phyloP scores from a whole-genome alignment of 2,113 vertebrate species.

The Amazona guildingii region DNA sequence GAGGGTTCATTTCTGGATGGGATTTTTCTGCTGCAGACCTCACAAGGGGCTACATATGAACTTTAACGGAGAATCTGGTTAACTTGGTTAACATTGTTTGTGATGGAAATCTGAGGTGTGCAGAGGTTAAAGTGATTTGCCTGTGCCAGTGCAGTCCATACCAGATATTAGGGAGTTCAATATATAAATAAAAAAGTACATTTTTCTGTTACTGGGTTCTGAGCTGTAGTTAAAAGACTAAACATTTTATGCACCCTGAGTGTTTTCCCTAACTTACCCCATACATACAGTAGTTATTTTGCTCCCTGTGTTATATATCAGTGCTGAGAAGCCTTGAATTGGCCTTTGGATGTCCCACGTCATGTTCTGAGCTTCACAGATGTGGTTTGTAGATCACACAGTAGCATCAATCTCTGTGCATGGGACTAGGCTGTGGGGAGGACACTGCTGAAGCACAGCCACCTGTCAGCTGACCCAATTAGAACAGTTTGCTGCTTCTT shows the following conservation, averaged over 20 bases:
- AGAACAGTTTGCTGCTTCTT: slow-evolving; percentile 26
- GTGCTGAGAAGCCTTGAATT: not conserved
- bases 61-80: not conserved
- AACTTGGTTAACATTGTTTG: not conserved
- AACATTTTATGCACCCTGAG: not conserved
- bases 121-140: not conserved
- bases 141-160: not conserved
- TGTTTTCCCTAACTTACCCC: not conserved
- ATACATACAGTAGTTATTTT: not conserved
- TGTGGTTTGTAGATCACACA: not conserved
- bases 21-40: not conserved
- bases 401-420: not conserved
- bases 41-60: not conserved
- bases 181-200: not conserved
- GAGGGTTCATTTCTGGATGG: not conserved
- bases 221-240: not conserved
- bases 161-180: not conserved
- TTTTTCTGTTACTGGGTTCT: not conserved
- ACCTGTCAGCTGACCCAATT: slow-evolving; percentile 71
- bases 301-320: rapidly evolving
- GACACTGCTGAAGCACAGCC: not conserved
- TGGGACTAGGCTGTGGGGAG: not conserved
- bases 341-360: rapidly evolving
- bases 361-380: not conserved
- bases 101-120: not conserved